Evolutionary conservation across 1,140 invertebrate genomes (phyloP).

Genomic region (Drosophila bipectinata): DNA sequence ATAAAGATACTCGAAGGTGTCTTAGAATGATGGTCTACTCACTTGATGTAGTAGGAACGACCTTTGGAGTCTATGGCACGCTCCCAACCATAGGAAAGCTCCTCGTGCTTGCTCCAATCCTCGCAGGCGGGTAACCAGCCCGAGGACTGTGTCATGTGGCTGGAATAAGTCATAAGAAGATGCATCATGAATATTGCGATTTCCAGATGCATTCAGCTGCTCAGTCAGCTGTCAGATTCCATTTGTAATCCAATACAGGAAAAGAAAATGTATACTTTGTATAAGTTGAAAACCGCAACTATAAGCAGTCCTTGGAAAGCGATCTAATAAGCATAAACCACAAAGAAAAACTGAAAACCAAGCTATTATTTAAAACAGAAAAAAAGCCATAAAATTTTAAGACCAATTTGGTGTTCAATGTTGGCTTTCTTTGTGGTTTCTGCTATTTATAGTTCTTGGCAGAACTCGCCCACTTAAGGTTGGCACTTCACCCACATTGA

Average conservation of each 20-base stretch:
- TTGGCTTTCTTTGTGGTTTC: not conserved
- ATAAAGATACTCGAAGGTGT: not conserved
- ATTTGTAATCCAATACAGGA: slow-evolving; percentile 21
- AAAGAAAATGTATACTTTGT: not conserved
- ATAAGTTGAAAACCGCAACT: slow-evolving; percentile 12
- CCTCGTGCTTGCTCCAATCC: slow-evolving; percentile 87
- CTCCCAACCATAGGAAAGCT: slow-evolving; percentile 95
- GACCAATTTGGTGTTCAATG: too few relatives aligned
- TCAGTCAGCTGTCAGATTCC: slow-evolving; percentile 24
- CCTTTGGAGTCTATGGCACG: slow-evolving; percentile 89
- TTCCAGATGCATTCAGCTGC: not conserved
- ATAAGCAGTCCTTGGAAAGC: slow-evolving; percentile 4
- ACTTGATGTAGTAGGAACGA: slow-evolving; percentile 95
- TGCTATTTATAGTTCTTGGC: not conserved
- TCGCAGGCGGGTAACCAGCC: slow-evolving; percentile 94
- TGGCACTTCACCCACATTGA: slow-evolving; percentile 16
- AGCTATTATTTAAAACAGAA: too few relatives aligned
- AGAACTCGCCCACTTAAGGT: not conserved
- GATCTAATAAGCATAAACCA: slow-evolving; percentile 1
- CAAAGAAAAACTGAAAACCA: not conserved
- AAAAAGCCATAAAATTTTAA: not conserved
- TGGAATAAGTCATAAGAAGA: slow-evolving; percentile 77
- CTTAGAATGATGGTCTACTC: slow-evolving; percentile 81
- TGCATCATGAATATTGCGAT: not conserved
- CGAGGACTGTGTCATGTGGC: slow-evolving; percentile 91